Base-by-base conservation (phyloP, 2,888 invertebrate genomes). In the Micoletzkya japonica region DNA sequence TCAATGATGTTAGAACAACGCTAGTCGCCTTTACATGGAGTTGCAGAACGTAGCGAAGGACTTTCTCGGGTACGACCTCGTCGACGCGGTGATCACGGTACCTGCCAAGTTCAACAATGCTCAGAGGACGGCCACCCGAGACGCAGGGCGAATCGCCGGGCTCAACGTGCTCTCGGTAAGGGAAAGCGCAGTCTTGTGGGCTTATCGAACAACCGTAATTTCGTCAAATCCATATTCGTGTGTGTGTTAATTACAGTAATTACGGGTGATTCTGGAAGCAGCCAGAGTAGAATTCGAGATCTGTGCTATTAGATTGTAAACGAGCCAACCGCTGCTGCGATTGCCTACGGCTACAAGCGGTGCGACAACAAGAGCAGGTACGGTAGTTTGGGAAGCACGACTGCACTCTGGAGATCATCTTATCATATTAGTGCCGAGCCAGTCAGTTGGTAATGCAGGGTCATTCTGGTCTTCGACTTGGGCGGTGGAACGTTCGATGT, bases 21-120 rank as follows among this genome's bases (percentile, higher is more conserved):
- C n/a, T n/a, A n/a, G n/a, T n/a, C n/a, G n/a, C n/a, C n/a, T n/a
- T n/a, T n/a, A n/a, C n/a, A n/a, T n/a, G n/a, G n/a, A n/a, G n/a
- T n/a, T n/a, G 44, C 50, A 63, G 63, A 30, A 36, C 4, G 50
- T 63, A 44, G 63, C 63, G 0, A n/a, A 32, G 32, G 50, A 49
- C 20, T 37, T 49, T 30, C 30, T 63, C 49, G 7, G 39, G 3
- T 44, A 63, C 17, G 63, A 63, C 2, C 49, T 36, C 1, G 34
- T 50, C 7, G 63, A 63, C 24, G 63, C 63, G 32, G 63, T 63
- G 14, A 50, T 63, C 26, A 63, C 63, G 1, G 63, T 63, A n/a
- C 63, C 63, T 17, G 49, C 63, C 34, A 63, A 63, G 24, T 63
- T 63, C 63, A 63, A 44, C 50, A 50, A 63, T 63, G 63, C 50